Evolutionary conservation across 2,113 vertebrate species (phyloP).

Genomic region (Empidonax alnorum): DNA sequence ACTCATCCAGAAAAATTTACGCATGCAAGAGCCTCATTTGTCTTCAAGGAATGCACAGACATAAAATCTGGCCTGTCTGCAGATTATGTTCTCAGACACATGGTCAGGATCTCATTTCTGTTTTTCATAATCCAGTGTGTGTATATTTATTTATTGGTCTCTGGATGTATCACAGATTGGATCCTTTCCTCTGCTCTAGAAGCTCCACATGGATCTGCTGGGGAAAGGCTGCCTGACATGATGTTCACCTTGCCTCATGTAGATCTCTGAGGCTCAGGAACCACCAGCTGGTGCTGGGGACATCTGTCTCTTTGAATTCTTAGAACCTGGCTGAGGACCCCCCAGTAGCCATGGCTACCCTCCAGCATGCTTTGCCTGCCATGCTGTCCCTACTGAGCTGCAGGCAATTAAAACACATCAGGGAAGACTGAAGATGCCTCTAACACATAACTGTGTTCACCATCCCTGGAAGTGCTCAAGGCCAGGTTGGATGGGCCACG

Average conservation of each 20-base stretch:
- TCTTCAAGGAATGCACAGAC: background rate
- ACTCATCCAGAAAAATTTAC: background rate
- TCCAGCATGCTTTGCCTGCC: background rate
- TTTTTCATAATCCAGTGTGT: background rate
- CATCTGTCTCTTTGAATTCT: background rate
- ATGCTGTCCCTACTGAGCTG: background rate
- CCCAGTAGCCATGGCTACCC: background rate
- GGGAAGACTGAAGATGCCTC: background rate
- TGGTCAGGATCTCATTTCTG: background rate
- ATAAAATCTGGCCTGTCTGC: background rate
- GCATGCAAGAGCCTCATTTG: background rate
- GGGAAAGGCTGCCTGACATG: background rate
- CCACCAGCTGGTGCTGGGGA: background rate
- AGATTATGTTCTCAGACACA: background rate
- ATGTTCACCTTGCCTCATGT: background rate
- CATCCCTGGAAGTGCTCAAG: background rate
- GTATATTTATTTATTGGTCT: background rate
- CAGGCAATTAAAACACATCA: background rate
- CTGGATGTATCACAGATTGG: background rate
- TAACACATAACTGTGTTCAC: background rate
- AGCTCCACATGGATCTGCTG: background rate
- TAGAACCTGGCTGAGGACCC: background rate
- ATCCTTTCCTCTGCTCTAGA: background rate
- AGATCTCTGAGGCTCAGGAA: background rate
- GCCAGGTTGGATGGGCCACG: background rate